Conservation (phyloP, 2,797 vertebrate genomes). For the Cyclopterus lumpus region DNA sequence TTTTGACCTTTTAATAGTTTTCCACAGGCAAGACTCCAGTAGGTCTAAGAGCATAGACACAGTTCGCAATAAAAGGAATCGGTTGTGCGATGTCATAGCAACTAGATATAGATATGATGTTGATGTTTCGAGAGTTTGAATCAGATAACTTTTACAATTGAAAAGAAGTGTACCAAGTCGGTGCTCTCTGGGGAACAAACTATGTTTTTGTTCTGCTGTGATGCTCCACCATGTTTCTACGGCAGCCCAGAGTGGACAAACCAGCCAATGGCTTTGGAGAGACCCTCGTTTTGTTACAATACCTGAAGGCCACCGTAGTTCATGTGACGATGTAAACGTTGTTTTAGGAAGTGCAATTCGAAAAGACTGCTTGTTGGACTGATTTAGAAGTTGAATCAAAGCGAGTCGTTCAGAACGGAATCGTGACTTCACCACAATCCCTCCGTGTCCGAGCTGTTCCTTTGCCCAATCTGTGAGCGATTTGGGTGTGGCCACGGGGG, state of each 20-base stretch:
- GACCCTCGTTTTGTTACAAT: too few species aligned
- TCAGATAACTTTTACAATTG: background rate
- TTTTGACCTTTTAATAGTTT: background rate
- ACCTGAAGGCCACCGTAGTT: too few species aligned
- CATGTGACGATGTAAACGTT: background rate
- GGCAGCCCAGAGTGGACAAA: background rate
- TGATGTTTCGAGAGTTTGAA: background rate
- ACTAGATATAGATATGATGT: background rate
- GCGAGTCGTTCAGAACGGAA: conserved; percentile 6
- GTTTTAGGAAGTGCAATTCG: background rate
- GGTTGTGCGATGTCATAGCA: too few species aligned
- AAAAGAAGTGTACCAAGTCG: too few species aligned
- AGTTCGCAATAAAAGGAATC: background rate
- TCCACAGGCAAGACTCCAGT: background rate
- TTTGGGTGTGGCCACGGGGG: conserved; percentile 53
- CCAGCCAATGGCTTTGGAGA: background rate
- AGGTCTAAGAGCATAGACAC: background rate
- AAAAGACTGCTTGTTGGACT: background rate
- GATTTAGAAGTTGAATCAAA: conserved; percentile 12
- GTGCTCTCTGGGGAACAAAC: background rate
- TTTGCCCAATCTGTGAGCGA: conserved; percentile 61
- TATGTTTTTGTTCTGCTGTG: background rate
- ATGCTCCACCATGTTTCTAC: background rate
- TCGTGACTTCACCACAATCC: conserved; percentile 24
- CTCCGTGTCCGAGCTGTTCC: conserved; percentile 34